phyloP scores from a whole-genome alignment of 2,113 vertebrate genomes.

The Onychorhynchus coronatus region DNA sequence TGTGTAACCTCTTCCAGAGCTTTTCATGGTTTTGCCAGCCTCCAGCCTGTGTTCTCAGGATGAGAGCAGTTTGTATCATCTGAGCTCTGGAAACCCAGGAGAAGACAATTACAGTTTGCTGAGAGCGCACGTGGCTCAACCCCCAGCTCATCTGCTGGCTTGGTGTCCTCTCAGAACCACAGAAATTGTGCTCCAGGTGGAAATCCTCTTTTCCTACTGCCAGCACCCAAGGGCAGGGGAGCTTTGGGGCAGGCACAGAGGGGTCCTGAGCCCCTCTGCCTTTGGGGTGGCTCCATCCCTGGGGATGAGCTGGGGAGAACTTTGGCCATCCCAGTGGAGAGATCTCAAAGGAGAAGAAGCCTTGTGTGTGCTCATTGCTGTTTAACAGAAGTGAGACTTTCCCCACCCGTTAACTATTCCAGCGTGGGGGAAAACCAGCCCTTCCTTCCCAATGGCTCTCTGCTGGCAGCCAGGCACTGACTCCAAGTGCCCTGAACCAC shows the following conservation, averaged over 20 bases:
- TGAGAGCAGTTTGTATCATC: neutral
- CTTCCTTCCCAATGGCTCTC: neutral
- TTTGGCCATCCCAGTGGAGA: neutral
- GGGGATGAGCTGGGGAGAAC: accelerated
- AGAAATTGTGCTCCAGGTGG: neutral
- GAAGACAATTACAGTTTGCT: neutral
- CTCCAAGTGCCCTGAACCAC: neutral
- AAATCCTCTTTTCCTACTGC: neutral
- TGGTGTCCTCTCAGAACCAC: neutral
- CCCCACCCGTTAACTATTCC: neutral
- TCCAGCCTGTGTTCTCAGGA: neutral
- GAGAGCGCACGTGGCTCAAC: accelerated
- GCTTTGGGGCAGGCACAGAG: too few species aligned
- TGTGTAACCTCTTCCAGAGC: neutral
- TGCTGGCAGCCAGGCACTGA: neutral
- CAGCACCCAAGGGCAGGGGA: neutral
- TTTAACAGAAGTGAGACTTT: accelerated
- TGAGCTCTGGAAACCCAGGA: neutral
- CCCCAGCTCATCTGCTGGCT: neutral
- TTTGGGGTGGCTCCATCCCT: neutral
- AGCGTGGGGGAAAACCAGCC: neutral
- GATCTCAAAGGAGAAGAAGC: neutral
- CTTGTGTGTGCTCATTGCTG: accelerated
- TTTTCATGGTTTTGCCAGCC: neutral
- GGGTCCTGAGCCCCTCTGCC: neutral